phyloP scores from a whole-genome alignment of 2,113 vertebrate genomes.

The Paradisaea rubra region DNA sequence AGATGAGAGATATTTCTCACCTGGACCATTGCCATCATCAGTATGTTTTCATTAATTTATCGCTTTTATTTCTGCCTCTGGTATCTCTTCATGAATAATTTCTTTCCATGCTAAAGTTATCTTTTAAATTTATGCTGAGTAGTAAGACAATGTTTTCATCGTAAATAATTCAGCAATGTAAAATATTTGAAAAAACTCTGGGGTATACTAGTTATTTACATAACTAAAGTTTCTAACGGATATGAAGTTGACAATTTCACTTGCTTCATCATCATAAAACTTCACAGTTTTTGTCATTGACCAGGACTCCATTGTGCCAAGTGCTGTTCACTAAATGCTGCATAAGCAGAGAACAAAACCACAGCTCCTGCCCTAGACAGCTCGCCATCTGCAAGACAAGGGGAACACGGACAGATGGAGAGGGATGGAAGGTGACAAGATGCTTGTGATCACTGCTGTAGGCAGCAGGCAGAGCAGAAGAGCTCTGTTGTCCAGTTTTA shows the following conservation, averaged over 20 bases:
- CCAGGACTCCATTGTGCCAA: neutral
- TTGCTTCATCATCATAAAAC: conserved; percentile 43
- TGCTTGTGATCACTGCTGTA: neutral
- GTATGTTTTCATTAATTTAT: conserved; percentile 28
- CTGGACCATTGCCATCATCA: neutral
- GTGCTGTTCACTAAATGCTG: neutral
- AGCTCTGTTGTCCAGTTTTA: neutral
- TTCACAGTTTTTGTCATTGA: neutral
- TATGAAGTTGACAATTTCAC: neutral
- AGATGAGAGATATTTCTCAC: neutral
- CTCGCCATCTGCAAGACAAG: conserved; percentile 22
- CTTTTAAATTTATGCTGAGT: conserved; percentile 45
- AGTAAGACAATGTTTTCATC: neutral
- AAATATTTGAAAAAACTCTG: conserved; percentile 43
- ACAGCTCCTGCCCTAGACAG: neutral
- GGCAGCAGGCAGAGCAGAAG: neutral
- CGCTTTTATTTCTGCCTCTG: neutral
- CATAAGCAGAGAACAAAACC: neutral
- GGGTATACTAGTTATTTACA: conserved; percentile 5
- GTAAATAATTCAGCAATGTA: neutral
- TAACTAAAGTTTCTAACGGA: neutral
- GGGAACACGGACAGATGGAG: neutral
- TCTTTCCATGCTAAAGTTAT: conserved; percentile 7
- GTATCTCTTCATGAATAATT: conserved; percentile 46
- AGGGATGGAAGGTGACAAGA: conserved; percentile 4